Evolutionary conservation across 2,888 invertebrate genomes (phyloP).

Genomic region (Embidobia sp.): DNA sequence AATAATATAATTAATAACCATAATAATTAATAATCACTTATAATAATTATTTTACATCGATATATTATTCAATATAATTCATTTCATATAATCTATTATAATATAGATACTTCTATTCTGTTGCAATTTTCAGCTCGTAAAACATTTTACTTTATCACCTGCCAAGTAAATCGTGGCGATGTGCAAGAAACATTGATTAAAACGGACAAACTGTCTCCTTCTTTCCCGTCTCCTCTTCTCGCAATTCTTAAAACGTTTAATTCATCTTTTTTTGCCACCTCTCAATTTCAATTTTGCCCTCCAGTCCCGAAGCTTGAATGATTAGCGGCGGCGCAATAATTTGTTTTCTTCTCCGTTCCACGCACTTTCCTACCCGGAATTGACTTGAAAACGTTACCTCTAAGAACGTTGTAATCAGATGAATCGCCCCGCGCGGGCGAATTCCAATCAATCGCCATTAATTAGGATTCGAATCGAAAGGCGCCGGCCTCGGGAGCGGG

Average conservation of each 20-base stretch:
- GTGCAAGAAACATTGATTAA: slow-evolving; percentile 74
- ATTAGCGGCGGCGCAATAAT: slow-evolving; percentile 26
- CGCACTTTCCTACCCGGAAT: slow-evolving; percentile 35
- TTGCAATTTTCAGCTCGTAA: slow-evolving; percentile 73
- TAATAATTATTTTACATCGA: slow-evolving; percentile 80
- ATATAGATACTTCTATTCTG: slow-evolving; percentile 78
- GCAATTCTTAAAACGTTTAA: slow-evolving; percentile 22
- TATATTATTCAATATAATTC: slow-evolving; percentile 81
- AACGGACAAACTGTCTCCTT: slow-evolving; percentile 61
- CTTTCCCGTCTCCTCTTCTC: slow-evolving; percentile 2
- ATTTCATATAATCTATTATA: slow-evolving; percentile 80
- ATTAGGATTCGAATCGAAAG: too few species aligned
- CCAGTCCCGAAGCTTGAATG: too few species aligned
- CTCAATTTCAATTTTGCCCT: too few species aligned
- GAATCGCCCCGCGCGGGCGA: too few species aligned
- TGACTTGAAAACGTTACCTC: slow-evolving; percentile 50
- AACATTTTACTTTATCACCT: slow-evolving; percentile 75
- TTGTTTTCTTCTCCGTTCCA: slow-evolving; percentile 32
- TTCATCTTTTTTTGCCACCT: slow-evolving; percentile 13
- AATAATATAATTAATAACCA: slow-evolving; percentile 70
- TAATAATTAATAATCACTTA: slow-evolving; percentile 78
- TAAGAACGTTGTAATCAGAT: too few species aligned
- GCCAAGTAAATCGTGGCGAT: slow-evolving; percentile 75
- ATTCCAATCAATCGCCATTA: too few species aligned
- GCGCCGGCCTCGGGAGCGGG: too few species aligned